These are phyloP conservation scores for Euplexia lucipara DNA, from an alignment of 2,888 invertebrate species.

Conservation along the genomic window DNA sequence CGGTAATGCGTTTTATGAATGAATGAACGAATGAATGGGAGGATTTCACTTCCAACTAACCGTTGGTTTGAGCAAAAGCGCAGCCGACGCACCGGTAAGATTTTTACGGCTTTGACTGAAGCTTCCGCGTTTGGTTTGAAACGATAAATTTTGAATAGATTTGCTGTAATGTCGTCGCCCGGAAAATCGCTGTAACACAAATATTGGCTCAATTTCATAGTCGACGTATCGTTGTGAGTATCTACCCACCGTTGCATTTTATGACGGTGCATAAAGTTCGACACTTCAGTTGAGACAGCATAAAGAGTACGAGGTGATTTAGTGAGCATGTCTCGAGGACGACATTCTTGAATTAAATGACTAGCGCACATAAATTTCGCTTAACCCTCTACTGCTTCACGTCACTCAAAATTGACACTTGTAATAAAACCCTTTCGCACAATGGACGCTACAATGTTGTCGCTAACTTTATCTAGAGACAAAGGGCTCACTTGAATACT, in stretches of 20 bases:
- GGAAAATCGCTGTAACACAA: conserved; percentile 51
- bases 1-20: conserved; percentile 89
- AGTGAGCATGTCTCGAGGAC: conserved; percentile 48
- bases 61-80: conserved; percentile 81
- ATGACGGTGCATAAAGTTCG: conserved; percentile 78
- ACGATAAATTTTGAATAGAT: conserved; percentile 71
- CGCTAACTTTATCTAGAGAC: conserved; percentile 39
- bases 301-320: conserved; percentile 58
- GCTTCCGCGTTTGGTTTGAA: conserved; percentile 54
- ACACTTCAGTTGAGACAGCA: conserved; percentile 67
- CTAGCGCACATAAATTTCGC: conserved; percentile 54
- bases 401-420: conserved; percentile 57
- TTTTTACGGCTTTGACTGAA: conserved; percentile 57
- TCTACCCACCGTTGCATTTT: conserved; percentile 70
- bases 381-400: conserved; percentile 46
- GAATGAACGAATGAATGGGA: conserved; percentile 84
- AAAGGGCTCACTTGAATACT: conserved; percentile 33
- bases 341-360: conserved; percentile 52
- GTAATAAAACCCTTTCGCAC: conserved; percentile 56
- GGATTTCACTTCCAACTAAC: conserved; percentile 86
- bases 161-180: conserved; percentile 40
- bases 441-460: conserved; percentile 43
- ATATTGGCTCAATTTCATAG: conserved; percentile 68
- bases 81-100: conserved; percentile 65
- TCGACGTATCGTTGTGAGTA: conserved; percentile 65